A percentile compares a stretch with the other conserved stretches of the same genome.
Evolutionary conservation across 2,888 invertebrate genomes (phyloP).

Genomic region (Acleris literana): DNA sequence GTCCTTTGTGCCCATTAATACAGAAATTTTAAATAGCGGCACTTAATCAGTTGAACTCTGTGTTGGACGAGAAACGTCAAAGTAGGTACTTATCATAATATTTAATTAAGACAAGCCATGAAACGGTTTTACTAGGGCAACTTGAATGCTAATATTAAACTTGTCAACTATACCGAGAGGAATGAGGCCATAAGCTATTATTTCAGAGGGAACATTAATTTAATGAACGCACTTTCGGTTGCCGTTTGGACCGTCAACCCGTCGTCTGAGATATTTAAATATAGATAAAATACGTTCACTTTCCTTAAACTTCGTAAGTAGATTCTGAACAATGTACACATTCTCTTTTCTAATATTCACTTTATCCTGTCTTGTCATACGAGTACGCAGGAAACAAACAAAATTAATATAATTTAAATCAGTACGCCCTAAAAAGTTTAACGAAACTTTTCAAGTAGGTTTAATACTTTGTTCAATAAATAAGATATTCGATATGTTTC

Average conservation of each 20-base stretch:
- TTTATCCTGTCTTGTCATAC: neutral
- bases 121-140: neutral
- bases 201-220: too few species aligned
- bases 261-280: too few species aligned
- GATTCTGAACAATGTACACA: too few species aligned
- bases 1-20: neutral
- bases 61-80: neutral
- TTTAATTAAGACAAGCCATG: slow-evolving; percentile 1
- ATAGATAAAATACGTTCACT: too few species aligned
- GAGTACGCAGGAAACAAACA: neutral
- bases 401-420: neutral
- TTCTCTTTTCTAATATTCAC: too few species aligned
- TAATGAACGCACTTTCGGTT: too few species aligned
- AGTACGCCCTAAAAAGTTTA: neutral
- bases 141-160: neutral
- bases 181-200: slow-evolving; percentile 1
- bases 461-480: slow-evolving; percentile 9
- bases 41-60: neutral
- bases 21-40: neutral
- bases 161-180: neutral
- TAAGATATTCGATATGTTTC: neutral
- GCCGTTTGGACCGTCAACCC: too few species aligned
- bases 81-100: neutral
- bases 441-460: slow-evolving; percentile 3
- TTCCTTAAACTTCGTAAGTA: too few species aligned